phyloP scores from a whole-genome alignment of 2,888 invertebrate species.

The Elaeidobius kamerunicus region DNA sequence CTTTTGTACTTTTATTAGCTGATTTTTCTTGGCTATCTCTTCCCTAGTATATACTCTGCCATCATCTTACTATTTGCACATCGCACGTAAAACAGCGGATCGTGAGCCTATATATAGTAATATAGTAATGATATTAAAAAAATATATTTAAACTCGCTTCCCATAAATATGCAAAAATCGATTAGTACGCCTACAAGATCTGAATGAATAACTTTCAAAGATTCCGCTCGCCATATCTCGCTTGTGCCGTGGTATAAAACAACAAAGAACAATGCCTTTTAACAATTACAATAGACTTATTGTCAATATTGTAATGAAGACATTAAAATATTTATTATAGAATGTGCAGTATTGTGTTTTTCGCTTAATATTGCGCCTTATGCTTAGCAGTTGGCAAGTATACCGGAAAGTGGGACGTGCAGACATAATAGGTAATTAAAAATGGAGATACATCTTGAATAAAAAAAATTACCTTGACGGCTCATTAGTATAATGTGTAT shows the following conservation, averaged over 20 bases:
- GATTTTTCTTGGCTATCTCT: no score
- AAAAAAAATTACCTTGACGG: background rate
- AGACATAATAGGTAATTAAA: slow-evolving; percentile 24
- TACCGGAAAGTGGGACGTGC: slow-evolving; percentile 25
- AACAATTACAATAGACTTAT: slow-evolving; percentile 26
- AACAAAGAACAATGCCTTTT: slow-evolving; percentile 24
- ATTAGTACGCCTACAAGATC: slow-evolving; percentile 11
- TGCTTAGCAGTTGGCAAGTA: slow-evolving; percentile 12
- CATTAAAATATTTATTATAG: slow-evolving; percentile 25
- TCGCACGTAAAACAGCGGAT: no score
- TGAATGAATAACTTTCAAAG: slow-evolving; percentile 14
- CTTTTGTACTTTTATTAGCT: no score
- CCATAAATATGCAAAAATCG: slow-evolving; percentile 9
- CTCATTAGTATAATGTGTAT: background rate
- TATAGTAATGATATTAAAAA: no score
- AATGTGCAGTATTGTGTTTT: slow-evolving; percentile 22
- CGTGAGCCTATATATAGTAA: no score
- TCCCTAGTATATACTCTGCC: no score
- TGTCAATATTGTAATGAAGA: slow-evolving; percentile 30
- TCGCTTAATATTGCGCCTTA: slow-evolving; percentile 15
- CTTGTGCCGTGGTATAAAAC: slow-evolving; percentile 4
- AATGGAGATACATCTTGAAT: slow-evolving; percentile 12
- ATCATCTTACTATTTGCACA: no score
- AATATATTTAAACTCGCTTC: background rate
- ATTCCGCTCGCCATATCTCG: slow-evolving; percentile 9